Conservation (phyloP, 2,113 vertebrate genomes). For the Trichechus manatus region DNA sequence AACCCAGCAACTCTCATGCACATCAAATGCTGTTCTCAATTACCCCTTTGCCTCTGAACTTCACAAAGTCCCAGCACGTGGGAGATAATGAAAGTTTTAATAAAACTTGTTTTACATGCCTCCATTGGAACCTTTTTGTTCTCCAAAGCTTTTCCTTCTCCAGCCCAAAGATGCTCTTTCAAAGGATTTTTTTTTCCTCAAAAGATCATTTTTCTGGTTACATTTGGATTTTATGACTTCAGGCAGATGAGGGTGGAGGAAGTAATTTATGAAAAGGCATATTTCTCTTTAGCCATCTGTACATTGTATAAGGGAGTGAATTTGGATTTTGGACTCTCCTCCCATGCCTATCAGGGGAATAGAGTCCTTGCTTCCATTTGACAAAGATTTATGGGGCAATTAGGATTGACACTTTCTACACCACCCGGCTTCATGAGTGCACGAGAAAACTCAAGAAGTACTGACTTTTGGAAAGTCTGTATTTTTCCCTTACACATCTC, state of each 20-base stretch:
- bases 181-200: slow-evolving; percentile 21
- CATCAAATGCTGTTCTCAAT: slow-evolving; percentile 67
- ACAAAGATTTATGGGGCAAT: slow-evolving; percentile 54
- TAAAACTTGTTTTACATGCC: slow-evolving; percentile 65
- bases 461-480: slow-evolving; percentile 40
- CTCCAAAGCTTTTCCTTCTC: slow-evolving; percentile 16
- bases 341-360: slow-evolving; percentile 78
- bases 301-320: slow-evolving; percentile 77
- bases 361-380: slow-evolving; percentile 50
- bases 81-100: slow-evolving; percentile 75
- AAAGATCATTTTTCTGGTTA: slow-evolving; percentile 77
- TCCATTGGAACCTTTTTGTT: slow-evolving; percentile 54
- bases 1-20: not conserved
- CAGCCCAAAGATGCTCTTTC: slow-evolving; percentile 48
- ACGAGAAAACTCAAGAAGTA: not conserved
- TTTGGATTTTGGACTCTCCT: slow-evolving; percentile 79
- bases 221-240: slow-evolving; percentile 72
- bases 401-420: not conserved
- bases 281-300: slow-evolving; percentile 70
- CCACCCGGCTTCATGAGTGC: not conserved
- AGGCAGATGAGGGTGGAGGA: slow-evolving; percentile 53
- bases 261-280: slow-evolving; percentile 73
- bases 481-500: slow-evolving; percentile 27
- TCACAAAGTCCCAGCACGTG: slow-evolving; percentile 77
- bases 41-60: slow-evolving; percentile 34